Evolutionary conservation across 1,140 invertebrate species (phyloP), one percentile per base, ranked within the genome.

Genomic region (Apis mellifera): DNA sequence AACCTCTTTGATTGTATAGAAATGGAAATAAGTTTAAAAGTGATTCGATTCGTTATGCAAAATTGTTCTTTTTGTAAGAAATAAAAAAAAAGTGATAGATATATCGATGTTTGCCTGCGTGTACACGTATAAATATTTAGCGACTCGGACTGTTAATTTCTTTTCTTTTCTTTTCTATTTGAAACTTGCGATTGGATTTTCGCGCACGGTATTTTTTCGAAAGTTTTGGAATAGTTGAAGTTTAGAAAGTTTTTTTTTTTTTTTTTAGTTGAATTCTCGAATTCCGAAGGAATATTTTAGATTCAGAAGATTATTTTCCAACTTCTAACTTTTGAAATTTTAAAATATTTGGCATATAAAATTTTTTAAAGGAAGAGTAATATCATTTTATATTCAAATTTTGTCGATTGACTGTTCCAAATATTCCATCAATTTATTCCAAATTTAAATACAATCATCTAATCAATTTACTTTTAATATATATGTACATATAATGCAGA

Each of bases 1-100:
- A 26, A 19, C 19, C 72, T 48, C 60, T 86, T 78, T 80, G 81
- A 80, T 76, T 77, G 69, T 62, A 42, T 42, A 42, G 32, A 60
- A n/a, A 21, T 17, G 21, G 32, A 69, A 69, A 70, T 66, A 57
- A 60, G 59, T 52, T 79, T 68, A 17, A 54, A 42, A 42, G 66
- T 68, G 42, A 64, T 8, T 17, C 71, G 19, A 32, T 26, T 42
- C 57, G 50, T 23, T 64, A 21, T 15, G 62, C n/a, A 57, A 65
- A 42, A n/a, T 52, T n/a, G 17, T 57, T 68, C 62, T 62, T 74
- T 78, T 78, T 57, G 26, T 64, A 15, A 26, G 13, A n/a, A 48
- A 21, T 7, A 17, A 26, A n/a, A 48, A 32, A n/a, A 50, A n/a
- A n/a, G n/a, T 55, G 15, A 71, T 70, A 5, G 13, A 42, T 32